A percentile compares a stretch with the other conserved stretches of the same genome.
Conservation (phyloP, 2,888 invertebrate genomes). For the Dorcus hopei region DNA sequence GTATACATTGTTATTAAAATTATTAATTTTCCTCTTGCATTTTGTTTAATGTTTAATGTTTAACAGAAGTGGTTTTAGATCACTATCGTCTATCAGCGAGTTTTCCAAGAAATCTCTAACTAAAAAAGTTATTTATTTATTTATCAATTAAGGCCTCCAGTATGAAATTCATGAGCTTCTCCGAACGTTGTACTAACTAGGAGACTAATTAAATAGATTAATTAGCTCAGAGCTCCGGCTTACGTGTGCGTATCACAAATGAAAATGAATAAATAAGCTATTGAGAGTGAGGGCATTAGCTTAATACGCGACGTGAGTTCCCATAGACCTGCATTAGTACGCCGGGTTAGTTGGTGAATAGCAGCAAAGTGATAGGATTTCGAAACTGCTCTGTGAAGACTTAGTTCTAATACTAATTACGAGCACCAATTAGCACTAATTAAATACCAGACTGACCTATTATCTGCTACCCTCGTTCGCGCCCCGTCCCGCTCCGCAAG, state of each 20-base stretch:
- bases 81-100: too few species aligned
- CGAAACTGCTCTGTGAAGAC: conserved; percentile 47
- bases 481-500: conserved; percentile 41
- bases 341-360: conserved; percentile 1
- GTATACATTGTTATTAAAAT: too few species aligned
- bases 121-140: too few species aligned
- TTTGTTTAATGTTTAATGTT: too few species aligned
- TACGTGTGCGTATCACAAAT: not conserved
- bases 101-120: too few species aligned
- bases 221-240: too few species aligned
- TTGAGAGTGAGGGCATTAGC: not conserved
- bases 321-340: not conserved
- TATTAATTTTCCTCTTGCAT: too few species aligned
- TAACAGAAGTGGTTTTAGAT: too few species aligned
- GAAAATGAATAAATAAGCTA: conserved; percentile 1
- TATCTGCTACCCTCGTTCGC: conserved; percentile 43
- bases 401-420: conserved; percentile 50
- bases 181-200: too few species aligned
- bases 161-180: too few species aligned
- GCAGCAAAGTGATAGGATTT: conserved; percentile 40
- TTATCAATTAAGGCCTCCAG: too few species aligned
- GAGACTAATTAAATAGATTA: too few species aligned
- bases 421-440: conserved; percentile 49
- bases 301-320: not conserved
- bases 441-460: conserved; percentile 49